Conservation (phyloP, 2,113 vertebrate genomes). For the Rutilus rutilus region DNA sequence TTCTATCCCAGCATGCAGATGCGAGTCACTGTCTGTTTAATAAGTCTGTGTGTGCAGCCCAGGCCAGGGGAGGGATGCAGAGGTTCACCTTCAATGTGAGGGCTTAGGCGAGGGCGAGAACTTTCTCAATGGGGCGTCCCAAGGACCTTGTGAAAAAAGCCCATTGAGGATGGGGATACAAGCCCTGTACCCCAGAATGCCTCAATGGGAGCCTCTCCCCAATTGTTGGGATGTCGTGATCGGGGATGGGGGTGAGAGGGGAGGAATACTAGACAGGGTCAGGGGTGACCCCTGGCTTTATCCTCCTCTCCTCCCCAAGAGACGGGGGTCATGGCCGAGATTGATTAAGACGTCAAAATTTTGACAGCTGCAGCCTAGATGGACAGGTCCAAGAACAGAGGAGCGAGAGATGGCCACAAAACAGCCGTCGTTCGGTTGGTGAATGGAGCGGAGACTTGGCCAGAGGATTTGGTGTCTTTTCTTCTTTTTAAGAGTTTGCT, state of each 20-base stretch:
- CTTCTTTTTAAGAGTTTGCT: constrained; percentile 39
- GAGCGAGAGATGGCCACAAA: constrained; percentile 52
- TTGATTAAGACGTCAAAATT: constrained; percentile 81
- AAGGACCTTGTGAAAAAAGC: constrained; percentile 64
- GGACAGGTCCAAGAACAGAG: constrained; percentile 65
- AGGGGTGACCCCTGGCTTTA: constrained; percentile 61
- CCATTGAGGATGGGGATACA: constrained; percentile 65
- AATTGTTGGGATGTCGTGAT: constrained; percentile 65
- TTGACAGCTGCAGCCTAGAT: constrained; percentile 78
- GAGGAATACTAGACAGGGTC: constrained; percentile 71
- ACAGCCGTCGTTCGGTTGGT: constrained; percentile 68
- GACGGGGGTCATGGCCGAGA: constrained; percentile 74
- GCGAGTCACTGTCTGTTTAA: constrained; percentile 54
- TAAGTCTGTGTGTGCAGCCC: constrained; percentile 44
- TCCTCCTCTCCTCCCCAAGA: constrained; percentile 44
- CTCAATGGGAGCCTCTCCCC: constrained; percentile 71
- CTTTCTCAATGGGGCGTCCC: constrained; percentile 52
- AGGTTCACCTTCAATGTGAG: constrained; percentile 53
- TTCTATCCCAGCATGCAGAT: constrained; percentile 51
- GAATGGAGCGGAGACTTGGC: constrained; percentile 54
- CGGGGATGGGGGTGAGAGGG: constrained; percentile 64
- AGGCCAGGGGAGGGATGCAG: constrained; percentile 24
- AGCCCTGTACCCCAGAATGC: constrained; percentile 65
- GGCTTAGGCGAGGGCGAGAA: constrained; percentile 9
- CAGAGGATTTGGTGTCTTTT: constrained; percentile 58